Evolutionary conservation across 2,888 invertebrate species (phyloP).

Genomic region (Cryptocheilus praepositus): DNA sequence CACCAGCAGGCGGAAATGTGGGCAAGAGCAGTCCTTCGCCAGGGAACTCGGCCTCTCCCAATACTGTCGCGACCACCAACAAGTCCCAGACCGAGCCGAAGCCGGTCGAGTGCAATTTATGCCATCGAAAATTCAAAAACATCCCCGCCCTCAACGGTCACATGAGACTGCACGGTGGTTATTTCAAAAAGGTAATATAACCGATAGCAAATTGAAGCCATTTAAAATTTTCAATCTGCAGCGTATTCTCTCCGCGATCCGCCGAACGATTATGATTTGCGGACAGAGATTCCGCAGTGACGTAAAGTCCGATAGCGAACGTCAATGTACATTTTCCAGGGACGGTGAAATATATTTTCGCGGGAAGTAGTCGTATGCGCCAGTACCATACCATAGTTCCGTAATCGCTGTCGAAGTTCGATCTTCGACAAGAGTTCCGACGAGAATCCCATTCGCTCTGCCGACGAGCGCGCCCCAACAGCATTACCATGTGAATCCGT

Average conservation of each 20-base stretch:
- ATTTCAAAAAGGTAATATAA: conserved; percentile 89
- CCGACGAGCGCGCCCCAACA: conserved; percentile 15
- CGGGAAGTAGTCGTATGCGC: background rate
- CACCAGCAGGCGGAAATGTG: conserved; percentile 67
- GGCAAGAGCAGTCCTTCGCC: conserved; percentile 70
- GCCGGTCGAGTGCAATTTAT: conserved; percentile 96
- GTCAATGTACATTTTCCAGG: background rate
- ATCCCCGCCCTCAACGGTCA: conserved; percentile 98
- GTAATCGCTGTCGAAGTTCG: background rate
- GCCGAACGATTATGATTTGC: no score
- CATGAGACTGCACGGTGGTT: conserved; percentile 98
- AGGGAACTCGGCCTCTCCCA: conserved; percentile 66
- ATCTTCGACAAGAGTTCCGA: conserved; percentile 27
- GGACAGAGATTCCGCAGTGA: no score
- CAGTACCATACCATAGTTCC: no score
- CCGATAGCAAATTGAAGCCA: no score
- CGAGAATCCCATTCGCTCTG: background rate
- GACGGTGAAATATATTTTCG: background rate
- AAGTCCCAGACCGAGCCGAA: conserved; percentile 81
- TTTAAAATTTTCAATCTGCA: no score
- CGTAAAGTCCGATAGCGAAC: no score
- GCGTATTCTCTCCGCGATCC: no score
- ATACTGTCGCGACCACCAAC: conserved; percentile 70
- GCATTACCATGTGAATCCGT: conserved; percentile 55
- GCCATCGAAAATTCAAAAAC: conserved; percentile 97